Evolutionary conservation across 2,113 vertebrate genomes (phyloP).

Genomic region (Tylochromis polylepis): DNA sequence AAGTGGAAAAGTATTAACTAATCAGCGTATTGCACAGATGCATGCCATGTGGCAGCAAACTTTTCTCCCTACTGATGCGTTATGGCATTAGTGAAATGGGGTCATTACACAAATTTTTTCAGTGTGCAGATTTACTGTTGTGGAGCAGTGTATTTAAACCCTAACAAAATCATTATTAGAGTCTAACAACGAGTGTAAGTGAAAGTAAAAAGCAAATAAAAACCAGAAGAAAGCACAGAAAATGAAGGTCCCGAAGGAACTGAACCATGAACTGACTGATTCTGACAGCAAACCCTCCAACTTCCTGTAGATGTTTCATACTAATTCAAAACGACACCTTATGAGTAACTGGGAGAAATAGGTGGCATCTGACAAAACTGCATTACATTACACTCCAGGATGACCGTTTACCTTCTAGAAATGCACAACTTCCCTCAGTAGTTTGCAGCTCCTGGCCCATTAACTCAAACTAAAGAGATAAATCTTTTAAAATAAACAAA

Average conservation of each 20-base stretch:
- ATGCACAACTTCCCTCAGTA: not conserved
- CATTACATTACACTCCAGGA: not conserved
- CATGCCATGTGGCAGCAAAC: rapidly evolving
- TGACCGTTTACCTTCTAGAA: not conserved
- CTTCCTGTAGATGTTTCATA: not conserved
- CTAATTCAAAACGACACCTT: rapidly evolving
- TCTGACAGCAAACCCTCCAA: not conserved
- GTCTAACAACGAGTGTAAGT: not conserved
- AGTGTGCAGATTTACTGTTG: not conserved
- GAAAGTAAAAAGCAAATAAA: rapidly evolving
- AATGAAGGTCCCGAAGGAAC: not conserved
- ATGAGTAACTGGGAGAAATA: not conserved
- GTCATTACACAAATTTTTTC: not conserved
- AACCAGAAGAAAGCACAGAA: not conserved
- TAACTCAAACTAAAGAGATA: not conserved
- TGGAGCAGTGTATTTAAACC: rapidly evolving
- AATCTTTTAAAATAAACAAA: not conserved
- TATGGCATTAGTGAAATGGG: rapidly evolving
- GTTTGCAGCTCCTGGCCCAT: not conserved
- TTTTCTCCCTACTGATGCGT: not conserved
- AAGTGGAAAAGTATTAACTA: not conserved
- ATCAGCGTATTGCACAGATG: not conserved
- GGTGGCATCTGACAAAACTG: not conserved
- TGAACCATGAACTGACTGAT: not conserved
- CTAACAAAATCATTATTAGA: rapidly evolving